Evolutionary conservation across 2,797 vertebrate genomes (phyloP).

Genomic region (Varecia variegata): DNA sequence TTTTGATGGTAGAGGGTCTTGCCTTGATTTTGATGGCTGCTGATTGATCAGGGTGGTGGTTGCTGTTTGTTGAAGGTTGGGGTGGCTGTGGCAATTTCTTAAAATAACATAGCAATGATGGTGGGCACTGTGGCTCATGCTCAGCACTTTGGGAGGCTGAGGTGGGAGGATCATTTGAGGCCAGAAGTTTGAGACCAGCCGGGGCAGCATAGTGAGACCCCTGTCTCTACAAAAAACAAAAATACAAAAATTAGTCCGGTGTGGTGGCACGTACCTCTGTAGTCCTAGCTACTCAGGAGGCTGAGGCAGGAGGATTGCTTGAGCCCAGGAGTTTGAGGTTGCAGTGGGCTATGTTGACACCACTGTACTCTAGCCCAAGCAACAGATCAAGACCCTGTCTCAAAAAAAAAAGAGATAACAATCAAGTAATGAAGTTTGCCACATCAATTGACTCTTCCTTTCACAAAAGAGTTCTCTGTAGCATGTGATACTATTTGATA

Average conservation of each 20-base stretch:
- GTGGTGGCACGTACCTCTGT: not conserved
- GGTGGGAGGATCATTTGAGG: not conserved
- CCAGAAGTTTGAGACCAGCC: not conserved
- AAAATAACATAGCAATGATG: not conserved
- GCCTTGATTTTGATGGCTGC: not conserved
- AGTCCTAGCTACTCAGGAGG: not conserved
- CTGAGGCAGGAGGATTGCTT: not conserved
- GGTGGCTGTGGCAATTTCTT: not conserved
- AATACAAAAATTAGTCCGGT: not conserved
- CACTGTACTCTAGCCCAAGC: not conserved
- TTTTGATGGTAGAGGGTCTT: not conserved
- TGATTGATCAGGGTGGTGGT: not conserved
- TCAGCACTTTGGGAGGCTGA: not conserved
- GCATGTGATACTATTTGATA: not conserved
- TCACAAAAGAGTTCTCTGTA: not conserved
- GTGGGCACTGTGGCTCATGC: not conserved
- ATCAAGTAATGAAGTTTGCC: not conserved
- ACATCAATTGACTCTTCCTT: not conserved
- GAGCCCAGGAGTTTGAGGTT: not conserved
- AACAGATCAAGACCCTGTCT: not conserved
- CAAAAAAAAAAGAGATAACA: not conserved
- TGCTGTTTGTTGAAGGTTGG: not conserved
- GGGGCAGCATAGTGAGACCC: not conserved
- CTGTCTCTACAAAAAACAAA: not conserved
- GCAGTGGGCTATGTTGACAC: not conserved